These are phyloP conservation scores for Gambelia wislizenii DNA, from an alignment of 2,797 vertebrate genomes.

Conservation along the genomic window DNA sequence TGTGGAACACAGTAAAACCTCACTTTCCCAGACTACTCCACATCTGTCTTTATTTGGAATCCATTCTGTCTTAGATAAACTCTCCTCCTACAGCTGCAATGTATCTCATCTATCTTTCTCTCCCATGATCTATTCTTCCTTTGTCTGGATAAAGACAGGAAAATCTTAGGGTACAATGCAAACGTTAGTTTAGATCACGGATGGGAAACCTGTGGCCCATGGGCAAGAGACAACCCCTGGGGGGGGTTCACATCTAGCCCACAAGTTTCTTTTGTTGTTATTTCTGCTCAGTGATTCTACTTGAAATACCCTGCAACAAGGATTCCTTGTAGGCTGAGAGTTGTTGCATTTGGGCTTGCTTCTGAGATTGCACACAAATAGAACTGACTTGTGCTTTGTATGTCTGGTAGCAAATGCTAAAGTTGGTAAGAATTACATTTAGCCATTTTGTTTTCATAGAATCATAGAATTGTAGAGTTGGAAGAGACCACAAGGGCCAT, in stretches of 20 bases:
- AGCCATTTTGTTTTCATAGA: neutral
- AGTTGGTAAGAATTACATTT: neutral
- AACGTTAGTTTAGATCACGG: neutral
- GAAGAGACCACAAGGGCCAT: no score
- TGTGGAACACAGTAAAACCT: conserved; percentile 4
- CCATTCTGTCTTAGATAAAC: neutral
- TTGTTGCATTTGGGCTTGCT: neutral
- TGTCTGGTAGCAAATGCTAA: neutral
- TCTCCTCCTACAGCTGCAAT: neutral
- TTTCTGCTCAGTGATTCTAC: neutral
- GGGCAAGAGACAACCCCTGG: neutral
- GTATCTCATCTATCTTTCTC: neutral
- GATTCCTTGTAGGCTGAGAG: neutral
- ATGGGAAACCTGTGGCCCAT: neutral
- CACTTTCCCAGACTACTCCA: conserved; percentile 7
- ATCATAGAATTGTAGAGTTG: no score
- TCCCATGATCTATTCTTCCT: neutral
- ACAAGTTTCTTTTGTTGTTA: no score
- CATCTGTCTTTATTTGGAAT: conserved; percentile 4
- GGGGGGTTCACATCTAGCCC: neutral
- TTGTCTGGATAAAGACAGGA: neutral
- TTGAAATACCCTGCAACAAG: neutral
- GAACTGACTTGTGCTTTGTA: neutral
- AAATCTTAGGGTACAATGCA: neutral
- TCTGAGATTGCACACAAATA: no score